Evolutionary conservation across 2,797 vertebrate genomes (phyloP).

Genomic region (Harpagifer antarcticus): DNA sequence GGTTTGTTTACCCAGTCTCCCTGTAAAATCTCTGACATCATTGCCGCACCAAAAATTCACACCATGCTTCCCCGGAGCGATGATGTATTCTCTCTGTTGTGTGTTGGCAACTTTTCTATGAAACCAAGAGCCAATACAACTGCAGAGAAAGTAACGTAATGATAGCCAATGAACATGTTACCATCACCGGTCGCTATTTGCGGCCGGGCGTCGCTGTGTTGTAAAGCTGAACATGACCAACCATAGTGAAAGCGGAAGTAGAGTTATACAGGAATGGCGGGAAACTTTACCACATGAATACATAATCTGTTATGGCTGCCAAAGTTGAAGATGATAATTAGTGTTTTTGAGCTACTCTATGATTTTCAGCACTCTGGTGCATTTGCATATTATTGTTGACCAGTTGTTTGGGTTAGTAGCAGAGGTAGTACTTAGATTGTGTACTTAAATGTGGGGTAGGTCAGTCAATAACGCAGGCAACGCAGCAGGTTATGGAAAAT

Average conservation of each 20-base stretch:
- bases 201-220: slow-evolving; percentile 17
- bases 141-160: slow-evolving; percentile 34
- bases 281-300: background rate
- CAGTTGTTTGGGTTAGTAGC: no score
- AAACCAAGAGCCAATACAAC: slow-evolving; percentile 52
- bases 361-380: no score
- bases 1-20: slow-evolving; percentile 18
- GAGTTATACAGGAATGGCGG: background rate
- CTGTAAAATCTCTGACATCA: slow-evolving; percentile 58
- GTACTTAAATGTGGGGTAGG: no score
- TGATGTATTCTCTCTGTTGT: slow-evolving; percentile 48
- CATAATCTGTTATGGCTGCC: background rate
- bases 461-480: no score
- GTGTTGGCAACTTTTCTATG: slow-evolving; percentile 23
- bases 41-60: slow-evolving; percentile 44
- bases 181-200: slow-evolving; percentile 46
- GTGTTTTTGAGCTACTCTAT: no score
- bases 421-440: no score
- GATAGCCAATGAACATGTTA: slow-evolving; percentile 46
- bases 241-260: background rate
- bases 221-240: slow-evolving; percentile 25
- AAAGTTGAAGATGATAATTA: no score
- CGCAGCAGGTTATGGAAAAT: no score
- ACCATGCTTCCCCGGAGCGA: slow-evolving; percentile 23
- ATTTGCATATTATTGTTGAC: no score